Evolutionary conservation across 1,140 invertebrate genomes (phyloP), one percentile per base, ranked within the genome.

Genomic region (Neuroterus valhalla): DNA sequence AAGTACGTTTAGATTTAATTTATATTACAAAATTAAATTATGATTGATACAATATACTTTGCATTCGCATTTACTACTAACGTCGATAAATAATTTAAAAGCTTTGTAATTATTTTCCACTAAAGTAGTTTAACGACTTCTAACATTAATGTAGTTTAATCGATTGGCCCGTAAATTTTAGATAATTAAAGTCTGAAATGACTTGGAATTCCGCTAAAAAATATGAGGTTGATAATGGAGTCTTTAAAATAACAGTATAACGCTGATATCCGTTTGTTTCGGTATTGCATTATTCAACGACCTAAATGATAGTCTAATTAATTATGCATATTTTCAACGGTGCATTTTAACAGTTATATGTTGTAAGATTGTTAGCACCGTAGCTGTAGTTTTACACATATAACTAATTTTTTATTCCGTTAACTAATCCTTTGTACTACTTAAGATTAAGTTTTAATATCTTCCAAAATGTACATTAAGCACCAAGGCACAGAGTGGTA

Each of bases 401-500:
- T 38, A 62, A 62, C 15, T 38, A 38, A 38, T 23, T 62, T 62
- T 62, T 62, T 15, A 62, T 15, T 62, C n/a, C 15, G 26, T 62
- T 62, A 62, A 62, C 26, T 62, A 62, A 62, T 62, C 55, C 23
- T 62, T 62, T 62, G 23, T 62, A 62, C 55, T 62, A 62, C 55
- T 62, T 62, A 62, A 62, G 14, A 31, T 26, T 62, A 62, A 62
- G 31, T 38, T 62, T 31, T 62, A 62, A 62, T 62, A 62, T 62
- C 55, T 62, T 62, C 31, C 55, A 62, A 62, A 62, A 62, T 62
- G 26, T 62, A 62, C 21, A 62, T 62, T 62, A 62, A 62, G 55
- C 55, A 62, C 55, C 55, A 62, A 62, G 55, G 21, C 55, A 62
- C 50, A 4, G 50, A 52, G 50, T 62, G 15, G 31, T 62, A 62